These are phyloP conservation scores for Trissonchulus sp. DNA, from an alignment of 2,888 invertebrate genomes.

Conservation along the genomic window DNA sequence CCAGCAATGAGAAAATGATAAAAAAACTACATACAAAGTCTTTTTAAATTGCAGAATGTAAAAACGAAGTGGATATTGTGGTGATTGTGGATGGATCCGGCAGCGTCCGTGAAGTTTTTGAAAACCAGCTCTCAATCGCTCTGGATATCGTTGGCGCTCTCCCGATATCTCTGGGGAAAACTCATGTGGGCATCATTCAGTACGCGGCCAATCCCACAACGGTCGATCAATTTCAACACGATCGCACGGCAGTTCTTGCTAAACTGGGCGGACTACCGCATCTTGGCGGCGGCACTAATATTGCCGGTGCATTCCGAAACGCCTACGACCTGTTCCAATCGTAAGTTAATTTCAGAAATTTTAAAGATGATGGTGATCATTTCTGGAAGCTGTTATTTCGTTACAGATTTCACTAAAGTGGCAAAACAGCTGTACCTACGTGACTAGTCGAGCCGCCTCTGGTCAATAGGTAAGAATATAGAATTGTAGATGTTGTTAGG, in stretches of 20 bases:
- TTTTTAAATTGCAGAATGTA: conserved; percentile 7
- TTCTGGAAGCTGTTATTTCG: too few relatives aligned
- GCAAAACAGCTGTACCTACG: too few relatives aligned
- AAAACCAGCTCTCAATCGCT: conserved; percentile 1
- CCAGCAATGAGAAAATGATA: too few relatives aligned
- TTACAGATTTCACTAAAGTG: too few relatives aligned
- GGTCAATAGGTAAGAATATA: too few relatives aligned
- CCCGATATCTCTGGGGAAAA: not conserved
- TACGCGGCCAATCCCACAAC: not conserved
- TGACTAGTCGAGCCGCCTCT: too few relatives aligned
- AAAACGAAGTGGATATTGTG: not conserved
- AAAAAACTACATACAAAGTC: too few relatives aligned
- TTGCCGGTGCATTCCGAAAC: conserved; percentile 1
- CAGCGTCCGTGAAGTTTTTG: conserved; percentile 13
- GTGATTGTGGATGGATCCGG: conserved; percentile 12
- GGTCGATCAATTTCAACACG: not conserved
- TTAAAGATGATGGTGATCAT: too few relatives aligned
- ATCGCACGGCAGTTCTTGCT: not conserved
- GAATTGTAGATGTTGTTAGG: too few relatives aligned
- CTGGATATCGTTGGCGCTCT: conserved; percentile 1
- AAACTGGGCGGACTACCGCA: not conserved
- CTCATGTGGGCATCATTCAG: not conserved
- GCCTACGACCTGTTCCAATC: not conserved
- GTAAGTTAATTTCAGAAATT: too few relatives aligned
- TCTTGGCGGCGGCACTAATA: conserved; percentile 15